Evolutionary conservation across 2,113 vertebrate genomes (phyloP), one percentile per base, ranked within the genome.

Genomic region (Labeo catla): DNA sequence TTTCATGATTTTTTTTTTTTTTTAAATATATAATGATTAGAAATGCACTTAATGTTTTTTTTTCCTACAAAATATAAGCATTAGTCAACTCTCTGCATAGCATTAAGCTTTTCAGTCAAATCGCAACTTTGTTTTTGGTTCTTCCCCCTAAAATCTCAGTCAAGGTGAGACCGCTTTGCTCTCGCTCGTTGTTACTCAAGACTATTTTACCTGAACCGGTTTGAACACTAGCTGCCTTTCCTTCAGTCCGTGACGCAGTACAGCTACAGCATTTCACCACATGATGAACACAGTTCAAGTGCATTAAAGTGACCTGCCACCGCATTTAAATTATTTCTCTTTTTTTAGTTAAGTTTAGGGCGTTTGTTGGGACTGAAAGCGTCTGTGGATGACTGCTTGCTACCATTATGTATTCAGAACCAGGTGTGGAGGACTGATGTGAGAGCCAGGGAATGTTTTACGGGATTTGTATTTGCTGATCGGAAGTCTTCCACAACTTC

Each of bases 401-500:
- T 74, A 65, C 76, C 84, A 11, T 80, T 80, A 74, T 28, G 83
- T 81, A 70, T 66, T 84, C 21, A 49, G 83, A 73, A 45, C 50
- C 36, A 57, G 47, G 70, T 76, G 76, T 66, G 59, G 72, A 81
- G 76, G 59, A 49, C 54, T 78, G 57, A 54, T 65, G 57, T 19
- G 52, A 87, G 86, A 73, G 72, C 9, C 70, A 86, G 52, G 88
- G 82, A 86, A 76, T 34, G 87, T 76, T 83, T 13, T 15, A 8
- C 86, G 83, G 86, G 81, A 45, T 88, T 79, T 86, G 87, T 89
- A 39, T 88, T 86, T 76, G 86, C 83, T 84, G 84, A 82, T 84
- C 91, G 36, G 15, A 87, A 81, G 93, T 94, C 93, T 93, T 94
- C 93, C 93, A 90, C 85, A 87, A 74, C 79, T 57, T 89, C 86